A percentile compares a stretch with the other conserved stretches of the same genome.
Evolutionary conservation across 2,888 invertebrate genomes (phyloP).

Genomic region (Pyrocoelia pectoralis): DNA sequence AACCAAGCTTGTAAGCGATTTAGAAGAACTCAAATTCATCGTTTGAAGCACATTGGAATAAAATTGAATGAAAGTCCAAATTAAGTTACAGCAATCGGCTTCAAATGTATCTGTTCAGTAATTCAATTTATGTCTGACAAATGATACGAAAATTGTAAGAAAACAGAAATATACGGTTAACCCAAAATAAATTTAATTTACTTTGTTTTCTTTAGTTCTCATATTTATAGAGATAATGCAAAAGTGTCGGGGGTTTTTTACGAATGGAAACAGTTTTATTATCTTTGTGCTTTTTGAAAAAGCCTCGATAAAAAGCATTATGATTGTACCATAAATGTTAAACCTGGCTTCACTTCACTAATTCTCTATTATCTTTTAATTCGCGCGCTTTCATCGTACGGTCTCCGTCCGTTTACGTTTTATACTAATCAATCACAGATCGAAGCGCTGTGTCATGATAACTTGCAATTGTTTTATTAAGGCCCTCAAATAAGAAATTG

Average conservation of each 20-base stretch:
- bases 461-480: conserved; percentile 25
- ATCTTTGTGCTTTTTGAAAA: conserved; percentile 3
- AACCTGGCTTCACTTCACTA: not conserved
- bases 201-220: conserved; percentile 40
- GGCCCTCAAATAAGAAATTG: not conserved
- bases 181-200: conserved; percentile 45
- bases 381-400: not conserved
- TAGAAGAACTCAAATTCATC: conserved; percentile 21
- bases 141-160: conserved; percentile 50
- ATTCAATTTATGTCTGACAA: conserved; percentile 46
- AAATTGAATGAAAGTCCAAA: conserved; percentile 37
- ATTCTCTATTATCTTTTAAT: not conserved
- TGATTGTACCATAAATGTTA: not conserved
- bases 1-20: not conserved
- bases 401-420: conserved; percentile 19
- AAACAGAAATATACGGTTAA: conserved; percentile 46
- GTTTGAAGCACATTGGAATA: conserved; percentile 27
- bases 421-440: conserved; percentile 31
- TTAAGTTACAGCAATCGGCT: conserved; percentile 39
- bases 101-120: conserved; percentile 42
- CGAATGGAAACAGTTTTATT: conserved; percentile 12
- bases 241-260: conserved; percentile 7
- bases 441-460: conserved; percentile 27
- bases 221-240: conserved; percentile 29
- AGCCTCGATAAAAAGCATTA: not conserved